phyloP scores from a whole-genome alignment of 1,140 invertebrate genomes.

The Lepidurus packardi region DNA sequence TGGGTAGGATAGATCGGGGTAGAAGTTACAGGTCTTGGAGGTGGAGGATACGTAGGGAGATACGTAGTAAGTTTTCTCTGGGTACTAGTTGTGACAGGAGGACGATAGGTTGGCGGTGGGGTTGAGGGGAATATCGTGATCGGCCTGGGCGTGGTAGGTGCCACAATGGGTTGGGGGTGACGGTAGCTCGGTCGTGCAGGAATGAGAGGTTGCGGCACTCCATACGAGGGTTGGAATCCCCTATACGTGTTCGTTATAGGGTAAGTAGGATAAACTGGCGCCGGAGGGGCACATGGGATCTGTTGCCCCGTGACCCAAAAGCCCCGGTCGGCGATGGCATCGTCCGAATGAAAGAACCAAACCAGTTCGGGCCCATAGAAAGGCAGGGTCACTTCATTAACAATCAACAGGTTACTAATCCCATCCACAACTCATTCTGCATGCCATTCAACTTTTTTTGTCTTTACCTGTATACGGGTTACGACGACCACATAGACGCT shows the following conservation, averaged over 20 bases:
- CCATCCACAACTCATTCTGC: background rate
- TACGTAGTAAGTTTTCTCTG: background rate
- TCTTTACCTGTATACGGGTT: slow-evolving; percentile 31
- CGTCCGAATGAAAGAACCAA: slow-evolving; percentile 36
- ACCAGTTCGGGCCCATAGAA: slow-evolving; percentile 32
- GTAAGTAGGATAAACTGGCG: background rate
- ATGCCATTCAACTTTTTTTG: background rate
- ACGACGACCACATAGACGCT: slow-evolving; percentile 25
- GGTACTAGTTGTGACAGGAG: slow-evolving; percentile 1
- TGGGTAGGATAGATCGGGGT: background rate
- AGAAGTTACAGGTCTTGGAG: background rate
- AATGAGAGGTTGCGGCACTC: background rate
- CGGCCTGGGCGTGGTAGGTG: slow-evolving; percentile 11
- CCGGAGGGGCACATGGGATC: slow-evolving; percentile 28
- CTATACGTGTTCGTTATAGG: slow-evolving; percentile 4
- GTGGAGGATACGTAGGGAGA: slow-evolving; percentile 20
- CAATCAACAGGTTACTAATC: slow-evolving; percentile 1
- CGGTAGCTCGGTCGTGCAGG: background rate
- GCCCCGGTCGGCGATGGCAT: slow-evolving; percentile 32
- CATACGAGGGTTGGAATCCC: slow-evolving; percentile 11
- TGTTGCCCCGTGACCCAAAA: slow-evolving; percentile 37
- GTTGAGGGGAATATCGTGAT: background rate
- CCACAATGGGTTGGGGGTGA: background rate
- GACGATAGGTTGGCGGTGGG: slow-evolving; percentile 11
- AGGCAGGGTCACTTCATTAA: slow-evolving; percentile 30